A percentile compares a stretch with the other conserved stretches of the same genome.
phyloP scores from a whole-genome alignment of 2,888 invertebrate genomes.

The Campopleginae sp. region DNA sequence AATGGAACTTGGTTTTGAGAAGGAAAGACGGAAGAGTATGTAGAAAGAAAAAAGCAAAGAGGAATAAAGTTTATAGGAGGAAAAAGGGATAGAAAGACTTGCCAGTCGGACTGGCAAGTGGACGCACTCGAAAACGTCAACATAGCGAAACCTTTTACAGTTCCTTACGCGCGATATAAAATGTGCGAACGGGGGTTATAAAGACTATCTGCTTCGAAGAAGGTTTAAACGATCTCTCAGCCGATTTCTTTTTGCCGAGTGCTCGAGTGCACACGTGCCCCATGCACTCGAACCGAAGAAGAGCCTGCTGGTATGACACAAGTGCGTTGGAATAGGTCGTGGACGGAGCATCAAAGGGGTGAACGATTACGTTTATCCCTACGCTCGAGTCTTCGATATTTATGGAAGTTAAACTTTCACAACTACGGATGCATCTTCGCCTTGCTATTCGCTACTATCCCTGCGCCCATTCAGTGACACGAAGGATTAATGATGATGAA shows the following conservation, averaged over 20 bases:
- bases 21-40: neutral
- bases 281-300: constrained; percentile 40
- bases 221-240: constrained; percentile 39
- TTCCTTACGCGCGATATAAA: constrained; percentile 9
- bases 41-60: constrained; percentile 9
- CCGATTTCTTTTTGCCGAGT: constrained; percentile 38
- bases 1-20: neutral
- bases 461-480: neutral
- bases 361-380: neutral
- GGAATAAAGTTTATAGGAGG: constrained; percentile 10
- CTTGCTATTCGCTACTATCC: neutral
- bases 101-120: constrained; percentile 18
- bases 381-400: constrained; percentile 33
- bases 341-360: constrained; percentile 34
- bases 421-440: constrained; percentile 34
- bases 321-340: constrained; percentile 44
- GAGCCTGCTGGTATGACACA: constrained; percentile 2
- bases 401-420: constrained; percentile 34
- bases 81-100: constrained; percentile 27
- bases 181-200: constrained; percentile 6
- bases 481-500: constrained; percentile 8
- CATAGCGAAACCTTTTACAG: constrained; percentile 28
- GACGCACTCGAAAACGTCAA: constrained; percentile 18
- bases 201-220: constrained; percentile 6
- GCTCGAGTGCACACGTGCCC: constrained; percentile 37